Evolutionary conservation across 2,113 vertebrate species (phyloP).

Genomic region (Manacus vitellinus): DNA sequence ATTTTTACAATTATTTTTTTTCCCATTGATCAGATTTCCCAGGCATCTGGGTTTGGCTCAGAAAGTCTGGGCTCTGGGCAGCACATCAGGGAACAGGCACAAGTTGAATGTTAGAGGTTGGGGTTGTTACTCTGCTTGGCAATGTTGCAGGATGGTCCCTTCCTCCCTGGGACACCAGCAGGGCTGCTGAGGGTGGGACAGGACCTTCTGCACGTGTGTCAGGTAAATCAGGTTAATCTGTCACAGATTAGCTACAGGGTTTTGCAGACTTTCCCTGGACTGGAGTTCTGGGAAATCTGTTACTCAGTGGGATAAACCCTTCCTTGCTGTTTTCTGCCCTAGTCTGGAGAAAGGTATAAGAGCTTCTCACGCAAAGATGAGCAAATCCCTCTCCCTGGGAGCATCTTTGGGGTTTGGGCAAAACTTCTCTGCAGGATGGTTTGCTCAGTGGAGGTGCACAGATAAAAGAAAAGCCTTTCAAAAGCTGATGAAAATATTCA

Average conservation of each 20-base stretch:
- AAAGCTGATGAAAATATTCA: background rate
- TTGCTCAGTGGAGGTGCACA: background rate
- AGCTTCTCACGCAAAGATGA: rapidly evolving
- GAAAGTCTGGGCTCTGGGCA: background rate
- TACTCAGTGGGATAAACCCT: background rate
- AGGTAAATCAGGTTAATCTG: background rate
- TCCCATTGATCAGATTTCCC: background rate
- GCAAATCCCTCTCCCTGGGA: background rate
- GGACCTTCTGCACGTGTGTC: background rate
- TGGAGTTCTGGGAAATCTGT: background rate
- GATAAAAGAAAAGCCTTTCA: background rate
- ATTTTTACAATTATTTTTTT: background rate
- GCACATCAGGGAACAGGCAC: background rate
- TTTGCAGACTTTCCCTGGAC: background rate
- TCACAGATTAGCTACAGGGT: rapidly evolving
- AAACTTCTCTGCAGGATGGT: background rate
- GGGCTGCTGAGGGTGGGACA: background rate
- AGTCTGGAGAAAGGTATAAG: background rate
- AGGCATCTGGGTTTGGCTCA: background rate
- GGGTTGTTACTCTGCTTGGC: background rate
- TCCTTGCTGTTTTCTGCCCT: background rate
- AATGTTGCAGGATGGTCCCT: rapidly evolving
- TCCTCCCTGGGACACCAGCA: background rate
- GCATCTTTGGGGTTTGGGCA: background rate
- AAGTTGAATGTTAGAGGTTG: background rate